Percentiles rank a stretch among this genome's conserved stretches.
These are phyloP conservation scores for Enoplolaimus lenunculus DNA, from an alignment of 2,888 invertebrate species.

Conservation along the genomic window DNA sequence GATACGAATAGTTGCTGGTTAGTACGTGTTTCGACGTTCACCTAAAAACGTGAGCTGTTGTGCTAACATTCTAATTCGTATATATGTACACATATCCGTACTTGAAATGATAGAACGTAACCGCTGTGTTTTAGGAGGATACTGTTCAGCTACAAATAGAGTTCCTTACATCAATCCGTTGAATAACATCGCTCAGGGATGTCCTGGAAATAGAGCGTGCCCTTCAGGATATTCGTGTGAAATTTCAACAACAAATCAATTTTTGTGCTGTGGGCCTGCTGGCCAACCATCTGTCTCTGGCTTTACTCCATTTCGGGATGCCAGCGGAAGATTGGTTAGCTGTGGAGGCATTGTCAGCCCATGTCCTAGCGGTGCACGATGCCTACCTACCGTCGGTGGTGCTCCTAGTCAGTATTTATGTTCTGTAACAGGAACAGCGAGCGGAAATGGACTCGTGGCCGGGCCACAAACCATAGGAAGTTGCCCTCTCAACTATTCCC, in stretches of 20 bases:
- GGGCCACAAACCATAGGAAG: not conserved
- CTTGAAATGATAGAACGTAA: no score
- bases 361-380: no score
- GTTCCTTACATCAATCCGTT: constrained; percentile 11
- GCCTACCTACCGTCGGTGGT: no score
- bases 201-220: not conserved
- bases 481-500: not conserved
- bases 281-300: not conserved
- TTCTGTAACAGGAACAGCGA: no score
- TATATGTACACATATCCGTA: no score
- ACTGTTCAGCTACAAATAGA: not conserved
- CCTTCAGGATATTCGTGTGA: constrained; percentile 2
- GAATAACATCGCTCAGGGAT: constrained; percentile 1
- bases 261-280: not conserved
- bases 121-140: constrained; percentile 11
- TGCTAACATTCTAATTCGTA: no score
- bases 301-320: not conserved
- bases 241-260: constrained; percentile 8
- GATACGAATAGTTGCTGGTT: no score
- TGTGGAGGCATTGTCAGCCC: no score
- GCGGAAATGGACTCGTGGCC: not conserved
- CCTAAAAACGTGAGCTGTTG: no score
- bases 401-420: no score
- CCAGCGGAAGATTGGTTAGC: not conserved
- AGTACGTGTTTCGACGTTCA: no score